Conservation (phyloP, 1,140 invertebrate species). For the Eufriesea mexicana region DNA sequence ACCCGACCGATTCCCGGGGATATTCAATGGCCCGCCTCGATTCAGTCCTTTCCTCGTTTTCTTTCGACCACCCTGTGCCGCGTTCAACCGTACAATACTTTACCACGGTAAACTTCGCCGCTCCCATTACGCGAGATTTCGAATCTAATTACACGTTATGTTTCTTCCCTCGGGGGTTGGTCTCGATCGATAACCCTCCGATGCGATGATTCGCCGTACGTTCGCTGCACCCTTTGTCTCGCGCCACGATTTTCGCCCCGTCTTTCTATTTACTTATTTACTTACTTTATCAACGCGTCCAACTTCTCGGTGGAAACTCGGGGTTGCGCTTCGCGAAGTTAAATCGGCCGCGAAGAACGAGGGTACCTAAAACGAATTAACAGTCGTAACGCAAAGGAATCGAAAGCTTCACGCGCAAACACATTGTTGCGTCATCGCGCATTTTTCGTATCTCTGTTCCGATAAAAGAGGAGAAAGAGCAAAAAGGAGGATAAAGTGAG, state of each 20-base stretch:
- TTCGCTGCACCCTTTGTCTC: neutral
- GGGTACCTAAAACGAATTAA: too few relatives aligned
- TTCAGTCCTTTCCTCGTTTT: constrained; percentile 21
- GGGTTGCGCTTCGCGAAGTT: too few relatives aligned
- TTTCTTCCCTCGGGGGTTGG: neutral
- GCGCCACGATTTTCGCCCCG: neutral
- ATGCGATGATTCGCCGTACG: neutral
- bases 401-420: too few relatives aligned
- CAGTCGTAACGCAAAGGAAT: too few relatives aligned
- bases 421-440: neutral
- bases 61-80: neutral
- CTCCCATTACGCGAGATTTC: constrained; percentile 20
- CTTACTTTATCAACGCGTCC: too few relatives aligned
- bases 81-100: constrained; percentile 19
- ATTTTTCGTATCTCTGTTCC: neutral
- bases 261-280: neutral
- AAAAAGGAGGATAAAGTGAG: too few relatives aligned
- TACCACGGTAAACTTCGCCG: constrained; percentile 4
- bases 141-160: constrained; percentile 25
- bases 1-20: neutral
- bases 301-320: too few relatives aligned
- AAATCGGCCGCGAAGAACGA: too few relatives aligned
- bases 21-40: constrained; percentile 38
- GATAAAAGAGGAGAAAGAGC: neutral
- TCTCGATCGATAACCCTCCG: neutral